Conservation (phyloP, 2,797 vertebrate species). For the Euthynnus affinis region DNA sequence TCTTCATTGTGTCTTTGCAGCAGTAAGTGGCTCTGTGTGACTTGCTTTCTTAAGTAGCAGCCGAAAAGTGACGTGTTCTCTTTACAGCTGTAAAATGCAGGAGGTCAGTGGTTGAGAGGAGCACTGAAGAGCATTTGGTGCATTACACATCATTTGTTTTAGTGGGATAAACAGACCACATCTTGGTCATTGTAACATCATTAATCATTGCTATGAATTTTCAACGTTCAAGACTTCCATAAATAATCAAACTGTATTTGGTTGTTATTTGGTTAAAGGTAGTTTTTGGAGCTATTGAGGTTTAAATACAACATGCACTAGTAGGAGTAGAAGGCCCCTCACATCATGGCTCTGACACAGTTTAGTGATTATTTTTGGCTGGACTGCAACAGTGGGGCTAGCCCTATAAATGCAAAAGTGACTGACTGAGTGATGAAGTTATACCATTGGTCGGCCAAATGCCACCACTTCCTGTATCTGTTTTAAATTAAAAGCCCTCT, state of each 20-base stretch:
- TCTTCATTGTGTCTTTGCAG: conserved; percentile 32
- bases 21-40: conserved; percentile 30
- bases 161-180: not conserved
- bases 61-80: conserved; percentile 18
- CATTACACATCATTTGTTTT: conserved; percentile 33
- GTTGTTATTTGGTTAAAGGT: conserved; percentile 16
- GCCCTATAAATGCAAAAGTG: no score
- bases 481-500: no score
- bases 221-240: conserved; percentile 11
- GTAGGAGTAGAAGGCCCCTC: conserved; percentile 4
- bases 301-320: conserved; percentile 10
- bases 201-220: conserved; percentile 19
- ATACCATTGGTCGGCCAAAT: no score
- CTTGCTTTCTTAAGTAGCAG: conserved; percentile 42
- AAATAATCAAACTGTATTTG: conserved; percentile 23
- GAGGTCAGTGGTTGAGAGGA: conserved; percentile 21
- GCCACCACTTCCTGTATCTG: no score
- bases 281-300: conserved; percentile 5
- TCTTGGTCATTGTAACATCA: not conserved
- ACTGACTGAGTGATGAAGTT: no score
- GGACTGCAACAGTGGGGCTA: no score
- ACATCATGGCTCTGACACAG: conserved; percentile 6
- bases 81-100: conserved; percentile 43
- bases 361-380: not conserved
- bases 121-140: conserved; percentile 15